Evolutionary conservation across 2,797 vertebrate genomes (phyloP).

Genomic region (Aldrovandia affinis): DNA sequence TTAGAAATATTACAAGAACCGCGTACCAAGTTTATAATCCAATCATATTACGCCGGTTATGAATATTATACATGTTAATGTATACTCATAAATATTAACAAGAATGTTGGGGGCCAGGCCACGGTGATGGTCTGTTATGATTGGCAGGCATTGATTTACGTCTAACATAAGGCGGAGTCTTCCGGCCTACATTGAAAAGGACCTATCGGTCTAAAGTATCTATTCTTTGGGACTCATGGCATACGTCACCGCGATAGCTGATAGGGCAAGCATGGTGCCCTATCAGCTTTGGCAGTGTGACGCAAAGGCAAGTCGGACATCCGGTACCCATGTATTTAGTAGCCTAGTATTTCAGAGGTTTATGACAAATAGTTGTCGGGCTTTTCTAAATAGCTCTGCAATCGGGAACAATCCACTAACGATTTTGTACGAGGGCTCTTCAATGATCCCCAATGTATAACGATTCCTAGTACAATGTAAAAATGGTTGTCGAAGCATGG

Average conservation of each 20-base stretch:
- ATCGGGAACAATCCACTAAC: background rate
- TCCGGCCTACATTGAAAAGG: slow-evolving; percentile 30
- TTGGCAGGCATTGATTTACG: slow-evolving; percentile 38
- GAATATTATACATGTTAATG: slow-evolving; percentile 24
- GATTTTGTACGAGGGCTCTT: background rate
- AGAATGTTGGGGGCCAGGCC: slow-evolving; percentile 18
- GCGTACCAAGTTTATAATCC: slow-evolving; percentile 14
- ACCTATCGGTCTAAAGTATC: slow-evolving; percentile 30
- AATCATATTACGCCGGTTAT: slow-evolving; percentile 16
- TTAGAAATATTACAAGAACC: background rate
- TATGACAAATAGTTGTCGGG: no score
- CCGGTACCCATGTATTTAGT: background rate
- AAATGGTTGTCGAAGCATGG: background rate
- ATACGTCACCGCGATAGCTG: background rate
- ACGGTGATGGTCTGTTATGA: slow-evolving; percentile 26
- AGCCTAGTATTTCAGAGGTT: background rate
- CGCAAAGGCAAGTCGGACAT: background rate
- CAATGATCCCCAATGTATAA: background rate
- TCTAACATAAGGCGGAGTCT: background rate
- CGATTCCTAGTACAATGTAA: background rate
- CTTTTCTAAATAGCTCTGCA: no score
- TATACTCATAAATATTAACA: slow-evolving; percentile 29
- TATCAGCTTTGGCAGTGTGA: slow-evolving; percentile 7
- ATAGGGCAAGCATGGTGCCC: slow-evolving; percentile 22
- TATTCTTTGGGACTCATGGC: background rate